These are phyloP conservation scores for Euura saliciscinereae DNA, from an alignment of 1,140 invertebrate species.

Conservation along the genomic window DNA sequence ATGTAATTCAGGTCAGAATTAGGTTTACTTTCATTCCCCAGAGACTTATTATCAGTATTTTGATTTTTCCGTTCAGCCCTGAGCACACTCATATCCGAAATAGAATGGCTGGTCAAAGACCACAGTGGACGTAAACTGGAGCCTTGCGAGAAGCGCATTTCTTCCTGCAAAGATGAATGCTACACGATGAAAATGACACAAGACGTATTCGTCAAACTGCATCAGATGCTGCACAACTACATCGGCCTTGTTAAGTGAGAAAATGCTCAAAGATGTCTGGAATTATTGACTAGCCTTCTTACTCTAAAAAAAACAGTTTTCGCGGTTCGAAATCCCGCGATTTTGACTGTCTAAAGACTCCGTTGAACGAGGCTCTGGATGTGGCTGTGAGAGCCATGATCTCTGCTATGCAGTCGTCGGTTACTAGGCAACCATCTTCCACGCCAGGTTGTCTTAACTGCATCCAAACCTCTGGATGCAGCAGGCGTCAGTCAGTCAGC, in stretches of 20 bases:
- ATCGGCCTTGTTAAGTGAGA: neutral
- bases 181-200: neutral
- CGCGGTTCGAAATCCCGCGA: neutral
- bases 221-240: neutral
- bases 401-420: neutral
- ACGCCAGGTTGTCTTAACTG: neutral
- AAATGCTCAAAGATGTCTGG: neutral
- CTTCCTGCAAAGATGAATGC: neutral
- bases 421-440: neutral
- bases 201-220: neutral
- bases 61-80: neutral
- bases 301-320: neutral
- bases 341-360: neutral
- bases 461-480: neutral
- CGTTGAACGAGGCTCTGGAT: neutral
- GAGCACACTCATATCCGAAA: neutral
- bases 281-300: neutral
- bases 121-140: neutral
- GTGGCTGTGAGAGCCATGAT: neutral
- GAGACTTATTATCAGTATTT: no score
- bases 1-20: neutral
- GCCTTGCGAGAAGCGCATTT: neutral
- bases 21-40: neutral
- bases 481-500: neutral
- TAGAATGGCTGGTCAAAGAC: slow-evolving; percentile 1